Conservation (phyloP, 2,888 invertebrate genomes). For the Dasysyrphus tricinctus region DNA sequence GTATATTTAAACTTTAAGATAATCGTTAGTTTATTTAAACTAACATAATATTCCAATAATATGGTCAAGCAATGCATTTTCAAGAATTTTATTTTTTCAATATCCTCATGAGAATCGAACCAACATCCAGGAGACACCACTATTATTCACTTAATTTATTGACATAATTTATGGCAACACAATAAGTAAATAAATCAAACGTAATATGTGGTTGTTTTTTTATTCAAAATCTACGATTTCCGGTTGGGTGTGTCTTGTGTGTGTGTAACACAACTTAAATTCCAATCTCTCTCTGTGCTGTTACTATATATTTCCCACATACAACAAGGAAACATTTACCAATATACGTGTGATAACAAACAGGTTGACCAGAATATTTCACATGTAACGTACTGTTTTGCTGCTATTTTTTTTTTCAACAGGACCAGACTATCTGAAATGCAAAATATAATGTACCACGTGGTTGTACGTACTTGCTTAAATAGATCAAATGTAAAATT, state of each 20-base stretch:
- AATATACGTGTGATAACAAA: constrained; percentile 33
- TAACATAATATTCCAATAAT: not conserved
- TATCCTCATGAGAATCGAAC: not conserved
- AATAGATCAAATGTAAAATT: not conserved
- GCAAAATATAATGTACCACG: not conserved
- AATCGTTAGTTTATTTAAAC: too few species aligned
- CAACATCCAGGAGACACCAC: not conserved
- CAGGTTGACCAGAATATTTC: constrained; percentile 55
- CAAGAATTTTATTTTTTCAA: not conserved
- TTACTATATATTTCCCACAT: constrained; percentile 31
- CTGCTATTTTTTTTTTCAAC: not conserved
- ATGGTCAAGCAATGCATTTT: not conserved
- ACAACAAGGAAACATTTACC: constrained; percentile 34
- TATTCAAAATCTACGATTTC: constrained; percentile 48
- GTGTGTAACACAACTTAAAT: constrained; percentile 23
- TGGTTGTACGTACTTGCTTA: not conserved
- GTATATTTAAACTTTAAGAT: too few species aligned
- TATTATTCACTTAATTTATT: not conserved
- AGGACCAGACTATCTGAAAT: constrained; percentile 40
- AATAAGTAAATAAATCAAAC: constrained; percentile 38
- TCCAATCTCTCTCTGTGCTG: constrained; percentile 27
- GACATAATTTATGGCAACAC: constrained; percentile 28
- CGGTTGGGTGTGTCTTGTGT: constrained; percentile 47
- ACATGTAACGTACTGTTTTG: constrained; percentile 34
- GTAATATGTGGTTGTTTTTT: constrained; percentile 29